phyloP scores from a whole-genome alignment of 2,113 vertebrate species.

The Prunella himalayana region DNA sequence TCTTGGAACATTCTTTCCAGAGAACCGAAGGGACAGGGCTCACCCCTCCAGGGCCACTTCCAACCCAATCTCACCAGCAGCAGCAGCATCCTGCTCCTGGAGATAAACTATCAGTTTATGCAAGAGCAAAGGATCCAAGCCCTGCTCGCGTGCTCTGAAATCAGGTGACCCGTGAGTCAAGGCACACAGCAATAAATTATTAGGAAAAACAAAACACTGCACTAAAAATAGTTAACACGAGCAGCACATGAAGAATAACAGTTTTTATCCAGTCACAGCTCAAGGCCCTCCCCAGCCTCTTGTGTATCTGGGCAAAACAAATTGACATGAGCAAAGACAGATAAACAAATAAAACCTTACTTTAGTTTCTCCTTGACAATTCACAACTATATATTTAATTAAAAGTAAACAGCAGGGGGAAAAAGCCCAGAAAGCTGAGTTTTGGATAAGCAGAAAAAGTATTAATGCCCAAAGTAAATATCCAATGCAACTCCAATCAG shows the following conservation, averaged over 20 bases:
- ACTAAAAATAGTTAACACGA: background rate
- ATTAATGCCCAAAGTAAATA: background rate
- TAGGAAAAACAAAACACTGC: background rate
- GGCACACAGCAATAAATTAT: background rate
- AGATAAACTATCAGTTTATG: background rate
- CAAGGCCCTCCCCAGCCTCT: background rate
- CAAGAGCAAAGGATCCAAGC: background rate
- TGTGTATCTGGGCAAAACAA: background rate
- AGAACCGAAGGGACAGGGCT: background rate
- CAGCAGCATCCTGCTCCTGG: background rate
- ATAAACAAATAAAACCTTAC: background rate
- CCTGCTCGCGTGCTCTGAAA: rapidly evolving
- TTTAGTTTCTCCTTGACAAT: background rate
- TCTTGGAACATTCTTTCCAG: constrained; percentile 48
- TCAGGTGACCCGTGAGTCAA: background rate
- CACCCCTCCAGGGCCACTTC: background rate
- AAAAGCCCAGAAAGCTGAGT: background rate
- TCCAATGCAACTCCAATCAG: background rate
- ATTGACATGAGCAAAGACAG: background rate
- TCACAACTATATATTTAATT: background rate
- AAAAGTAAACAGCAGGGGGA: background rate
- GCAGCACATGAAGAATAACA: background rate
- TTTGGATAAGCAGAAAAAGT: background rate
- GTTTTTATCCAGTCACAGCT: background rate
- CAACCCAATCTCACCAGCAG: background rate